A percentile compares a stretch with the other conserved stretches of the same genome.
Evolutionary conservation across 2,797 vertebrate genomes (phyloP).

Genomic region (Gymnothorax reevesii): DNA sequence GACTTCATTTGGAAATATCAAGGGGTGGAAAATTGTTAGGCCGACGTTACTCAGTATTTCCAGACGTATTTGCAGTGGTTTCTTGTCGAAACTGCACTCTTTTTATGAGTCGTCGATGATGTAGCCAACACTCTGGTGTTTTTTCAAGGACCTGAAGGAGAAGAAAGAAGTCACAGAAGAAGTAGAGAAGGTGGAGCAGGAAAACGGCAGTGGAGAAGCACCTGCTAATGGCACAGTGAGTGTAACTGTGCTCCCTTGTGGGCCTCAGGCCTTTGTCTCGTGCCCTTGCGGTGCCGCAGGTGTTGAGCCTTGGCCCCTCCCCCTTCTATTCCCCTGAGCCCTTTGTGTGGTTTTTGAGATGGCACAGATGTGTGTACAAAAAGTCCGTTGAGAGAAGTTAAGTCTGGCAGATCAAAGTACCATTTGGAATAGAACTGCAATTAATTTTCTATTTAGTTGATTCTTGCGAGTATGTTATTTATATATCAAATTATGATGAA

Average conservation of each 20-base stretch:
- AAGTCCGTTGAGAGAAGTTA: not conserved
- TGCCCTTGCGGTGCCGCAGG: conserved; percentile 67
- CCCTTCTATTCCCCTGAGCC: conserved; percentile 51
- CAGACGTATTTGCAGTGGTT: conserved; percentile 16
- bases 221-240: conserved; percentile 80
- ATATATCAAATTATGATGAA: not conserved
- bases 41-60: conserved; percentile 26
- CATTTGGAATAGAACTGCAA: not conserved
- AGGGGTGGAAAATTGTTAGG: conserved; percentile 10
- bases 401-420: conserved; percentile 21
- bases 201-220: conserved; percentile 75
- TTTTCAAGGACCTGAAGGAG: conserved; percentile 78
- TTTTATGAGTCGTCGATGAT: conserved; percentile 5
- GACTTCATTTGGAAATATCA: conserved; percentile 27
- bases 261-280: conserved; percentile 76
- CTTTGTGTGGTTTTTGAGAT: conserved; percentile 36
- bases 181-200: conserved; percentile 55
- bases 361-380: conserved; percentile 30
- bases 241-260: conserved; percentile 47
- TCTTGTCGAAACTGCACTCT: conserved; percentile 5
- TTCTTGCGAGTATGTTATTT: not conserved
- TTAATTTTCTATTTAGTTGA: not conserved
- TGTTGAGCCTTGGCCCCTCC: conserved; percentile 63
- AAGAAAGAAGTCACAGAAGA: conserved; percentile 76
- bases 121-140: conserved; percentile 14